Evolutionary conservation across 2,113 vertebrate genomes (phyloP).

Genomic region (Puffinus mauretanicus): DNA sequence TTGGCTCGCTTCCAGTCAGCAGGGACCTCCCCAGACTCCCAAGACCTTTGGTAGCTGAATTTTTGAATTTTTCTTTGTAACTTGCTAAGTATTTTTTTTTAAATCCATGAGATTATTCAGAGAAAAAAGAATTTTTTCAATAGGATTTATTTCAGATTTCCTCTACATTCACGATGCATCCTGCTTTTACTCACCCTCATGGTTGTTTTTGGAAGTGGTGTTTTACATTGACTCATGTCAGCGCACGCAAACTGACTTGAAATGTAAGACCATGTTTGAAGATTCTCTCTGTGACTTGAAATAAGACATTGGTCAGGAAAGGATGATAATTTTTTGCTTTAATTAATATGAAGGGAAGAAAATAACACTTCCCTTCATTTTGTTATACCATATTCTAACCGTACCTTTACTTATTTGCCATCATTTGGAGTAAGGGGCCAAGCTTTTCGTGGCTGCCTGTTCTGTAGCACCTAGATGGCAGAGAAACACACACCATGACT

Average conservation of each 20-base stretch:
- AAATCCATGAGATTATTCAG: background rate
- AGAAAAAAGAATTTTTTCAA: background rate
- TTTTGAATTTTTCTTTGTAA: background rate
- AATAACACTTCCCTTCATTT: background rate
- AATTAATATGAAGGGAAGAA: background rate
- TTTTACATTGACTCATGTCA: background rate
- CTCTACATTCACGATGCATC: background rate
- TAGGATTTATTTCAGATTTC: background rate
- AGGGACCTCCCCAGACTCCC: background rate
- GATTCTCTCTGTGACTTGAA: background rate
- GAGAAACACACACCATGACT: background rate
- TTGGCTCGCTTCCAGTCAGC: background rate
- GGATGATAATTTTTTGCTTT: background rate
- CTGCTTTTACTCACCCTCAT: background rate
- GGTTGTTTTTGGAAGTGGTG: background rate
- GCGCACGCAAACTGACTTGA: background rate
- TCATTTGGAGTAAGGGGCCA: background rate
- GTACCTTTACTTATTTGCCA: background rate
- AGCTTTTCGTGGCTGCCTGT: background rate
- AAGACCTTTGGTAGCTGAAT: background rate
- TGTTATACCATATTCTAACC: background rate
- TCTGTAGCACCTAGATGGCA: background rate
- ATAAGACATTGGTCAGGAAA: background rate
- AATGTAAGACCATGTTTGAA: background rate
- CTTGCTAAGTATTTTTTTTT: background rate